phyloP scores from a whole-genome alignment of 2,113 vertebrate genomes.

The Baryphthengus martii region DNA sequence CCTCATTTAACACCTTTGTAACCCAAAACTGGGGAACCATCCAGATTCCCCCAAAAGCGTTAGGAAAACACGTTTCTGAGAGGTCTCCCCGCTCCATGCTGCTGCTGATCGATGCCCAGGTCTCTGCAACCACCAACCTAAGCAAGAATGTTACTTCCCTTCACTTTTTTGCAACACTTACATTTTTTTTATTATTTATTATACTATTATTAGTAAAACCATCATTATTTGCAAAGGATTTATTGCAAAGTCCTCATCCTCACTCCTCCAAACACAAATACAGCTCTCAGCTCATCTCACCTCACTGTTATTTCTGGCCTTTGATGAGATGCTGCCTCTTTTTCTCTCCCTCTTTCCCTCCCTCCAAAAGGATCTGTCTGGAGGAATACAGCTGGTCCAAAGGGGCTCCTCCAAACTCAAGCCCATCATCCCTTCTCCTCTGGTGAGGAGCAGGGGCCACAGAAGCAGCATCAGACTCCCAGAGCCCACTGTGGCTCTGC shows the following conservation, averaged over 20 bases:
- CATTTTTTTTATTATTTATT: not conserved
- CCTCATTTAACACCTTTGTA: not conserved
- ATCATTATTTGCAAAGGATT: not conserved
- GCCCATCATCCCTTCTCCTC: not conserved
- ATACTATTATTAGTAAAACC: not conserved
- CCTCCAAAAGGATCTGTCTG: not conserved
- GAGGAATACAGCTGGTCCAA: not conserved
- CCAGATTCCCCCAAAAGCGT: not conserved
- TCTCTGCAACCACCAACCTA: not conserved
- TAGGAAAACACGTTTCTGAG: not conserved
- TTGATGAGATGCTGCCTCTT: not conserved
- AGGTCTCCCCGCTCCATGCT: not conserved
- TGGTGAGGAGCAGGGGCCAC: fast-evolving
- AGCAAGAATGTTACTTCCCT: not conserved
- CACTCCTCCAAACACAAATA: not conserved
- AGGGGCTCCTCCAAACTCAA: not conserved
- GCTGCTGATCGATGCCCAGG: not conserved
- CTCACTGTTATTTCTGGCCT: not conserved
- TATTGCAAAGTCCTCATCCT: not conserved
- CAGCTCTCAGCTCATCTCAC: not conserved
- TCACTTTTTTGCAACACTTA: not conserved
- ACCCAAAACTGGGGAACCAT: not conserved
- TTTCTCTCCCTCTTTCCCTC: not conserved
- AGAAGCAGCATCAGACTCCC: not conserved
- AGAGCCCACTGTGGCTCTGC: not conserved